Conservation (phyloP, 2,797 vertebrate genomes). For the Hylomyscus alleni region DNA sequence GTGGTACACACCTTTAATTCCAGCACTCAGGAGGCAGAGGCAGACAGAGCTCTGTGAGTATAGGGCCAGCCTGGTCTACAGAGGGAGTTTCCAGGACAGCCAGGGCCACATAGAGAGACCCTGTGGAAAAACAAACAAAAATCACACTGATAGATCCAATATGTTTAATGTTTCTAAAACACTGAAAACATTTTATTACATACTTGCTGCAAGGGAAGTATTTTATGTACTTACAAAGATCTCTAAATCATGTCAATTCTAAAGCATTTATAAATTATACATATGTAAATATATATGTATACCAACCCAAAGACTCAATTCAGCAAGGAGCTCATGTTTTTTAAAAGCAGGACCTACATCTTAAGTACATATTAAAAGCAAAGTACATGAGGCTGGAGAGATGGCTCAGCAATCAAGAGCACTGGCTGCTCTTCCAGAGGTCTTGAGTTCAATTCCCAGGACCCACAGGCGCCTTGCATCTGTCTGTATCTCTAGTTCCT, state of each 20-base stretch:
- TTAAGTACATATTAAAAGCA: not conserved
- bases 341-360: slow-evolving; percentile 1
- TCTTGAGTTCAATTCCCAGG: no score
- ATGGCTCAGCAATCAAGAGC: no score
- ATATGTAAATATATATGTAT: not conserved
- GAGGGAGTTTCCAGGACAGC: not conserved
- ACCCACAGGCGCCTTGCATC: no score
- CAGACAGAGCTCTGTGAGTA: not conserved
- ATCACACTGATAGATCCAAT: not conserved
- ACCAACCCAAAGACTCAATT: slow-evolving; percentile 12
- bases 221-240: not conserved
- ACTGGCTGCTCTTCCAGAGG: no score
- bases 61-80: not conserved
- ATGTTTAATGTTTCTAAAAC: not conserved
- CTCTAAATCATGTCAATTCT: slow-evolving; percentile 23
- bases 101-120: not conserved
- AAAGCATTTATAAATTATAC: not conserved
- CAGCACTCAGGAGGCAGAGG: not conserved
- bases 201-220: not conserved
- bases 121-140: not conserved
- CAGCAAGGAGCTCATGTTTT: not conserved
- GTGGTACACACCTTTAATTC: not conserved
- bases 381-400: not conserved
- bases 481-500: no score
- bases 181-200: slow-evolving; percentile 8